Percentiles rank a stretch among this genome's conserved stretches.
These are phyloP conservation scores for Montipora cactus DNA, from an alignment of 64 coral and sea anemone species.

Conservation along the genomic window DNA sequence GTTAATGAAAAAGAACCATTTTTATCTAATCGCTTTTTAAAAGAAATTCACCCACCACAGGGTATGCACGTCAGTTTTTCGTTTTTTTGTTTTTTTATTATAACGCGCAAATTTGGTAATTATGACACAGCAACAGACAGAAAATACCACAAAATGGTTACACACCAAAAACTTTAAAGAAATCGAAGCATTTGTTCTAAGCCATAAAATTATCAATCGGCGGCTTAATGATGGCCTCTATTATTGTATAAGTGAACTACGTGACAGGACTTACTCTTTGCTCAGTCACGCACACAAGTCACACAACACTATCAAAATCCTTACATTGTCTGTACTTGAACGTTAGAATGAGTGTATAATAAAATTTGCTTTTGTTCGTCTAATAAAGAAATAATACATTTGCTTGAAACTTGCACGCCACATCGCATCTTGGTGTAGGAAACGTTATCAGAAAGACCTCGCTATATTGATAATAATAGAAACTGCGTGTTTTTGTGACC, in stretches of 20 bases:
- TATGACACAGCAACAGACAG: conserved; percentile 9
- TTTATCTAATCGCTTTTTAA: neutral
- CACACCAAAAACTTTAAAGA: neutral
- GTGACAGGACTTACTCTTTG: neutral
- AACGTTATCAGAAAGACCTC: conserved; percentile 2
- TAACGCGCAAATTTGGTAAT: neutral
- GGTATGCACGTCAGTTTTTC: neutral
- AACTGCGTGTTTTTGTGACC: conserved; percentile 4
- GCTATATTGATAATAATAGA: neutral
- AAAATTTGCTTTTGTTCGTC: neutral
- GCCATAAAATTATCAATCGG: neutral
- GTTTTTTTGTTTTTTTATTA: neutral
- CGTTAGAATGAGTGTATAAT: neutral
- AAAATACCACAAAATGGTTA: conserved; percentile 11
- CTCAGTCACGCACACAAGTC: neutral
- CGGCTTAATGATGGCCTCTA: conserved; percentile 14
- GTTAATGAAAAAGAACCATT: neutral
- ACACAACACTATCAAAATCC: neutral
- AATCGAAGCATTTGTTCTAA: neutral
- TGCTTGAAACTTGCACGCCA: conserved; percentile 10
- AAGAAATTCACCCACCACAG: neutral
- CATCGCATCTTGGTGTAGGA: neutral
- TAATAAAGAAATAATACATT: neutral
- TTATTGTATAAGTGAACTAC: neutral
- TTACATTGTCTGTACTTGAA: neutral